Evolutionary conservation across 2,113 vertebrate genomes (phyloP), one percentile per base, ranked within the genome.

Genomic region (Dicentrarchus labrax): DNA sequence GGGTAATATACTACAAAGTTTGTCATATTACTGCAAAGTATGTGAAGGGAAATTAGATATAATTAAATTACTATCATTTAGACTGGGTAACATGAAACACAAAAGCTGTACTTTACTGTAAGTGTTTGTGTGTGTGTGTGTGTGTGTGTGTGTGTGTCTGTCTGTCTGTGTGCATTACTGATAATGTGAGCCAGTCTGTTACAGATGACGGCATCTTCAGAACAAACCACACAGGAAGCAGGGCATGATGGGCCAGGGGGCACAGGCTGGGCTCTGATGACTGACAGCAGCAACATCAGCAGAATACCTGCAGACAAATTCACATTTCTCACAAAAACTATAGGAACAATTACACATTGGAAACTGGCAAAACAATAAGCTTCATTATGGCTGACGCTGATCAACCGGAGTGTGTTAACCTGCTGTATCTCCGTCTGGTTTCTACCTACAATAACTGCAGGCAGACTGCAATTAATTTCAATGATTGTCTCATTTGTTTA

Each of bases 191-290:
- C 79, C 56, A 96, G 91, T 54, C 95, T 93, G 60, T 94, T 95
- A 86, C 96, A 96, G 79, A 95, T 94, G 84, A 95, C 82, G 43
- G 89, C 88, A 3, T 94, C 94, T 69, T 93, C 90, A 51, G 95
- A 86, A 61, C 94, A 94, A 24, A 94, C 87, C 30, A 70, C 78
- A 65, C 95, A 95, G 19, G 95, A 93, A 4, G 70, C 86, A 70
- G 96, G 95, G 53, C 95, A 95, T 7, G 93, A 76, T 10, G 53
- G 82, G 43, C 17, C 80, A 62, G 79, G 38, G 4, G 53, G 68
- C 45, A 36, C 82, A 53, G 64, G 17, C 61, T 57, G 72, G 77
- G 92, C 79, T 79, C 61, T 76, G 72, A 88, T 61, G 56, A 86
- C 60, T 72, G 86, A 90, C 76, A 94, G 76, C 85, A 94, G 88